Evolutionary conservation across 2,797 vertebrate species (phyloP).

Genomic region (Glossophaga mutica): DNA sequence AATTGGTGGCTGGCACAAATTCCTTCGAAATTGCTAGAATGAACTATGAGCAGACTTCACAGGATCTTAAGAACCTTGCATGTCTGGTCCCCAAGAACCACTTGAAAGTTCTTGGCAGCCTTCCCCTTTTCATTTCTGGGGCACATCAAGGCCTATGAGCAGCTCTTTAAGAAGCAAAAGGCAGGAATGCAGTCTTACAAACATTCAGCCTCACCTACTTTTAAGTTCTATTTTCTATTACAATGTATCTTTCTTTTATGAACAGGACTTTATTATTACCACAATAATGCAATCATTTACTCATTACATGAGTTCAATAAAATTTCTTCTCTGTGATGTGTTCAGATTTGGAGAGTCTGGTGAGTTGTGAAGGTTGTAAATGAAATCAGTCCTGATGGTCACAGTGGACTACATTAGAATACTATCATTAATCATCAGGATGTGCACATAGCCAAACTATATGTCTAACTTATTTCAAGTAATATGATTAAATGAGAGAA

Average conservation of each 20-base stretch:
- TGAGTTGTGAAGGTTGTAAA: constrained; percentile 50
- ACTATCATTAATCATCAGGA: constrained; percentile 59
- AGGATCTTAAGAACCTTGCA: neutral
- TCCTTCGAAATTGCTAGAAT: neutral
- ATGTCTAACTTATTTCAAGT: neutral
- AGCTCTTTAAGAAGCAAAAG: neutral
- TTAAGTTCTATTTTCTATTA: neutral
- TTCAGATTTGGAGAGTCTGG: constrained; percentile 38
- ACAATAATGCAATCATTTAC: constrained; percentile 56
- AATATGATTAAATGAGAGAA: constrained; percentile 19
- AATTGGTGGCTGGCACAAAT: neutral
- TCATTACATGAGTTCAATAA: constrained; percentile 59
- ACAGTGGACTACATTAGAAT: constrained; percentile 43
- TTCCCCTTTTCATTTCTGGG: neutral
- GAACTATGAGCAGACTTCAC: neutral
- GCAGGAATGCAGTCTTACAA: neutral
- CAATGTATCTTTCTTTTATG: neutral
- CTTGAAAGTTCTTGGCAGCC: neutral
- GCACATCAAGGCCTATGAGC: neutral
- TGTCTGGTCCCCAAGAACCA: neutral
- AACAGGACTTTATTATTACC: neutral
- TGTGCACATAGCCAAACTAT: neutral
- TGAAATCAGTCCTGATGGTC: constrained; percentile 40
- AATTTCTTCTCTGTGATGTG: constrained; percentile 42
- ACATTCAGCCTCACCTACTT: neutral